These are phyloP conservation scores for Oceanites oceanicus DNA, from an alignment of 2,113 vertebrate genomes.

Conservation along the genomic window DNA sequence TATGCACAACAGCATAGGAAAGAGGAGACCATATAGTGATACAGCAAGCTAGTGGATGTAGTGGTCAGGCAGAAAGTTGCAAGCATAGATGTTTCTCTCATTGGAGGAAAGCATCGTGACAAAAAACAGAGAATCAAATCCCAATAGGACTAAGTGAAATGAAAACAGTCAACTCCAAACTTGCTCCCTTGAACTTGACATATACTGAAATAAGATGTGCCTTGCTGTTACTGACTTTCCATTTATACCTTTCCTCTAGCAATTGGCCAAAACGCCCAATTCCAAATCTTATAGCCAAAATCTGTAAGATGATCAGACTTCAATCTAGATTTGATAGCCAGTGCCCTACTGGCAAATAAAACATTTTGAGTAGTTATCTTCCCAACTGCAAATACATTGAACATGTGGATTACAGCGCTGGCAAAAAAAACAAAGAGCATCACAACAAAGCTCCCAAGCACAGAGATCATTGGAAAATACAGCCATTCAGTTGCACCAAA, in stretches of 20 bases:
- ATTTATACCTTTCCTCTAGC: neutral
- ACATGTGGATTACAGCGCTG: neutral
- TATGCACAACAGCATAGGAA: neutral
- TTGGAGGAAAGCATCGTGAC: neutral
- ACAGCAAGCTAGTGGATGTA: neutral
- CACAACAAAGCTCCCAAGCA: neutral
- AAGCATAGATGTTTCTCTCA: neutral
- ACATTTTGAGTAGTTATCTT: neutral
- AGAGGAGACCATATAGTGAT: neutral
- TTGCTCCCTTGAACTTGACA: neutral
- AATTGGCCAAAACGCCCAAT: neutral
- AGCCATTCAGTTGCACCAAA: neutral
- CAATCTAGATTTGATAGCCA: neutral
- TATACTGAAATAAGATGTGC: neutral
- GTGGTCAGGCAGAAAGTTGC: neutral
- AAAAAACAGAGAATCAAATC: neutral
- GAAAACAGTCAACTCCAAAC: neutral
- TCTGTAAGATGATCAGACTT: neutral
- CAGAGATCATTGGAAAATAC: neutral
- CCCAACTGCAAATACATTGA: neutral
- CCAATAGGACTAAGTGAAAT: neutral
- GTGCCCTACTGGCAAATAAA: neutral
- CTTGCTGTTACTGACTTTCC: neutral
- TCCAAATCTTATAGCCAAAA: neutral
- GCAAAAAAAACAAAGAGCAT: neutral